A percentile compares a stretch with the other conserved stretches of the same genome.
Conservation (phyloP, 2,113 vertebrate species). For the Gorsachius goisagi region DNA sequence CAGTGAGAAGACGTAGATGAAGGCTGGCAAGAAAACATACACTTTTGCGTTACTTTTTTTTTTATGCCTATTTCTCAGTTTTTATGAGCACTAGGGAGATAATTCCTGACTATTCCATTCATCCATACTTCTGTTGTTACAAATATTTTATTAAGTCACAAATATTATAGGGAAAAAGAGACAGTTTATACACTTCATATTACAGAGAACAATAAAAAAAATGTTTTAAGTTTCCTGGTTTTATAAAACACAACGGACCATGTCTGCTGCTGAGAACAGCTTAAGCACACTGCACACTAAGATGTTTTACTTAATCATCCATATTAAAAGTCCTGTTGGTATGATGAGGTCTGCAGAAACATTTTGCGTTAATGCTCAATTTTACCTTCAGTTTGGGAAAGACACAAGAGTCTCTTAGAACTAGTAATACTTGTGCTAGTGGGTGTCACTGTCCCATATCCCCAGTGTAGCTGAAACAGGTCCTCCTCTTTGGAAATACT, state of each 20-base stretch:
- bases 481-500: background rate
- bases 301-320: background rate
- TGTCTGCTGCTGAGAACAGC: background rate
- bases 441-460: background rate
- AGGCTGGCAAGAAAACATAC: background rate
- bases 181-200: background rate
- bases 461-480: background rate
- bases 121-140: background rate
- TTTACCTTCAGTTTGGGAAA: conserved; percentile 28
- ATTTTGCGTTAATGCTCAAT: background rate
- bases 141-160: conserved; percentile 32
- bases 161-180: background rate
- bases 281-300: background rate
- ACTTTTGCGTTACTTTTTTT: background rate
- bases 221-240: background rate
- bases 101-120: background rate
- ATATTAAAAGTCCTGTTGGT: background rate
- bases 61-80: background rate
- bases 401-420: background rate
- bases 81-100: background rate
- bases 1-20: background rate
- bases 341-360: background rate
- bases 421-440: background rate
- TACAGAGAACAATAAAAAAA: conserved; percentile 15
- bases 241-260: conserved; percentile 32